A percentile compares a stretch with the other conserved stretches of the same genome.
phyloP scores from a whole-genome alignment of 92 coral and sea anemone species.

The Palythoa grandis region DNA sequence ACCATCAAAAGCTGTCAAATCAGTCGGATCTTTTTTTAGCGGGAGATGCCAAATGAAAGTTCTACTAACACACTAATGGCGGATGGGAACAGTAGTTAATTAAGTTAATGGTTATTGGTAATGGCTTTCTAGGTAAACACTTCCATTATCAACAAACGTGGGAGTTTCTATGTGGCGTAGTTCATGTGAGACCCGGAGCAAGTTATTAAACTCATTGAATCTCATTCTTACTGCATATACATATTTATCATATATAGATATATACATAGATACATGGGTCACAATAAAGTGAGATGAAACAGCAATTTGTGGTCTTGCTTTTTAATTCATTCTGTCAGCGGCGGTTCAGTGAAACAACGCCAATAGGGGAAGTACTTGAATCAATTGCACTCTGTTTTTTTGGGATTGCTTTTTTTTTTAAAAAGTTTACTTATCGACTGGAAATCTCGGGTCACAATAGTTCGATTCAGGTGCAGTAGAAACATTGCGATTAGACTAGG shows the following conservation, averaged over 20 bases:
- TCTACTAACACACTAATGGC: conserved; percentile 57
- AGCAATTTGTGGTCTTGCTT: conserved; percentile 15
- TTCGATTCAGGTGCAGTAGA: conserved; percentile 19
- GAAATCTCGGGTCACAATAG: neutral
- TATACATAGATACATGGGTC: conserved; percentile 30
- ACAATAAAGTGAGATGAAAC: conserved; percentile 26
- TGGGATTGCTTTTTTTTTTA: neutral
- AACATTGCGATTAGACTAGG: conserved; percentile 10
- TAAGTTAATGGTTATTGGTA: conserved; percentile 52
- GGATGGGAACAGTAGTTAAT: conserved; percentile 72
- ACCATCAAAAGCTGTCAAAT: conserved; percentile 3
- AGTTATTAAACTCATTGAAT: neutral
- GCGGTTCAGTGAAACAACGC: conserved; percentile 1
- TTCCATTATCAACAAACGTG: neutral
- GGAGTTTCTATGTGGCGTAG: neutral
- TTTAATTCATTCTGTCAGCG: conserved; percentile 15
- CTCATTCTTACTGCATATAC: neutral
- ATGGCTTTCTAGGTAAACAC: conserved; percentile 30
- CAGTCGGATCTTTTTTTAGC: conserved; percentile 39
- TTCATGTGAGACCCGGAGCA: neutral
- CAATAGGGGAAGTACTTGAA: conserved; percentile 36
- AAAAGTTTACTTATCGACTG: conserved; percentile 26
- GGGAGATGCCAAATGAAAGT: conserved; percentile 52
- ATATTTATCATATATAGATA: conserved; percentile 20
- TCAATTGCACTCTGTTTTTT: conserved; percentile 39